These are phyloP conservation scores for Pandemis corylana DNA, from an alignment of 2,888 invertebrate species.

Conservation along the genomic window DNA sequence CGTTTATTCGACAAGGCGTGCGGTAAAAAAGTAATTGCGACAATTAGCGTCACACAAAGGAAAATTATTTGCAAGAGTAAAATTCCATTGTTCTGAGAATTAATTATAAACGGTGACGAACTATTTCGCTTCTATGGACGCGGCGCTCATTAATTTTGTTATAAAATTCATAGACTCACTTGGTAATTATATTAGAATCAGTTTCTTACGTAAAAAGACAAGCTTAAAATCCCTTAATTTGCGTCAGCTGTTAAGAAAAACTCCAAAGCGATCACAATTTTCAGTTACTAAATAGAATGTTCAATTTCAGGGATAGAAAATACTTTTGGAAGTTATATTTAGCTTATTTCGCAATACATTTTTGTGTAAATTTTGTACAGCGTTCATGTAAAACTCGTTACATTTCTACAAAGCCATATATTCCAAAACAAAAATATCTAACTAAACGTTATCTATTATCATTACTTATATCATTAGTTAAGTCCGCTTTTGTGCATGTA, in stretches of 20 bases:
- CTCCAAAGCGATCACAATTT: not conserved
- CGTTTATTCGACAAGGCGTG: not conserved
- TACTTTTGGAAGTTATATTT: no score
- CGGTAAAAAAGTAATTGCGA: constrained; percentile 2
- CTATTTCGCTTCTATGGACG: constrained; percentile 7
- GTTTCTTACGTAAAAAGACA: not conserved
- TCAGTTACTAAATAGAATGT: no score
- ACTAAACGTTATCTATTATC: no score
- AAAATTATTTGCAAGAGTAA: not conserved
- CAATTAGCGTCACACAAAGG: constrained; percentile 4
- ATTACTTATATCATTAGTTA: no score
- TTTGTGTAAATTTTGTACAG: no score
- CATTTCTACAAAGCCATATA: no score
- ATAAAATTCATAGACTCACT: not conserved
- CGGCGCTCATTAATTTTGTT: not conserved
- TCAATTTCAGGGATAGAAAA: no score
- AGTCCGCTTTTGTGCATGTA: no score
- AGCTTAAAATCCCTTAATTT: not conserved
- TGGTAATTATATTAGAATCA: not conserved
- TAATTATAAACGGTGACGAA: not conserved
- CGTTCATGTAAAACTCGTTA: no score
- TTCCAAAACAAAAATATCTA: no score
- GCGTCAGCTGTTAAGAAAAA: not conserved
- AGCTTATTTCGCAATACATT: no score
- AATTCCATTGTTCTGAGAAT: not conserved